These are phyloP conservation scores for Phymastichus coffea DNA, from an alignment of 1,140 invertebrate species.

Conservation along the genomic window DNA sequence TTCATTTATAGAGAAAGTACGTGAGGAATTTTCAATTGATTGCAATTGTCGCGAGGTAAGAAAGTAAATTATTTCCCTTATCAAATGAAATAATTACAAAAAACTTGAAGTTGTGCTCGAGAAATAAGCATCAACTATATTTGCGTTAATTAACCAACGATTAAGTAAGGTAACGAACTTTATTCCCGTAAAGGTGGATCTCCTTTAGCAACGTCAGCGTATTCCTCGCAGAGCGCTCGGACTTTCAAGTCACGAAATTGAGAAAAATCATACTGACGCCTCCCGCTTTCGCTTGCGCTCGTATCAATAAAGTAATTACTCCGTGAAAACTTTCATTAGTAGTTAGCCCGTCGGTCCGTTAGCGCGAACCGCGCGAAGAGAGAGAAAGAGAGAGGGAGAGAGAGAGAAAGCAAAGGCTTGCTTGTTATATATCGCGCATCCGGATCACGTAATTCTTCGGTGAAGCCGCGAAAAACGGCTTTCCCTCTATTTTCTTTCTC, in stretches of 20 bases:
- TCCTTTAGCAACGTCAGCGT: conserved; percentile 9
- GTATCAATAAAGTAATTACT: conserved; percentile 57
- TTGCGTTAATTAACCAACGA: too few species aligned
- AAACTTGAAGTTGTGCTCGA: too few species aligned
- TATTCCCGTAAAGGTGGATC: conserved; percentile 10
- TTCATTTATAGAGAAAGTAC: too few species aligned
- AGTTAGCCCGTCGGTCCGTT: conserved; percentile 34
- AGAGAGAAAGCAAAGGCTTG: too few species aligned
- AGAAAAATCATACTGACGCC: conserved; percentile 46
- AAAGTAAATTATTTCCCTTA: too few species aligned
- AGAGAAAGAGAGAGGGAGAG: too few species aligned
- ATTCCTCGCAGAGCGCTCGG: conserved; percentile 1
- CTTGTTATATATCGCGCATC: conserved; percentile 46
- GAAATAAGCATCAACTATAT: too few species aligned
- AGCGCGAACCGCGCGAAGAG: conserved; percentile 32
- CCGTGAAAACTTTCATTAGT: conserved; percentile 49
- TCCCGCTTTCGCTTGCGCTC: conserved; percentile 28
- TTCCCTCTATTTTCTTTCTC: conserved; percentile 26
- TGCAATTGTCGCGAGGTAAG: too few species aligned
- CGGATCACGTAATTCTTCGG: conserved; percentile 48
- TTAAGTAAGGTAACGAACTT: conserved; percentile 4
- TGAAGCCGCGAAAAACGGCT: conserved; percentile 35
- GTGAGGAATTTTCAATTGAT: too few species aligned
- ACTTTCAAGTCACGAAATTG: conserved; percentile 39
- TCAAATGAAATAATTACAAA: too few species aligned